A percentile compares a stretch with the other conserved stretches of the same genome.
Conservation (phyloP, 2,888 invertebrate species). For the Rhagophthalmus giganteus region DNA sequence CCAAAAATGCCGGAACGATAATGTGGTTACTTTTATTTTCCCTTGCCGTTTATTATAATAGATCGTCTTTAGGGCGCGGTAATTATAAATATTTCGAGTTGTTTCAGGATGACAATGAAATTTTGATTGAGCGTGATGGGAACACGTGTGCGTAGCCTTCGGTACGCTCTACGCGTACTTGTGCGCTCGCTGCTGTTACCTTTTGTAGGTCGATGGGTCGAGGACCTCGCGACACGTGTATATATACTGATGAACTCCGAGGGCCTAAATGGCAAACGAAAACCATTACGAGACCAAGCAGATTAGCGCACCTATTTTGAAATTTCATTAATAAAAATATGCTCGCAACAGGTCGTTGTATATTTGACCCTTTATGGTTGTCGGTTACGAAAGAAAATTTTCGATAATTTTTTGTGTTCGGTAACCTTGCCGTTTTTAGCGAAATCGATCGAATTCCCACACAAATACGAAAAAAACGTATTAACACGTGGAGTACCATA, state of each 20-base stretch:
- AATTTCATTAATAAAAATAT: neutral
- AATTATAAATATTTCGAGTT: too few species aligned
- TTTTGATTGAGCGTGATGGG: constrained; percentile 7
- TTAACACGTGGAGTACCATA: too few species aligned
- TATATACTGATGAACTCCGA: constrained; percentile 11
- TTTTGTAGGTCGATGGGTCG: constrained; percentile 48
- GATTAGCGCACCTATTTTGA: neutral
- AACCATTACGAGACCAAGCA: neutral
- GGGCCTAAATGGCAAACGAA: constrained; percentile 4
- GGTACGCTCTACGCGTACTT: constrained; percentile 20
- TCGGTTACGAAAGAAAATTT: too few species aligned
- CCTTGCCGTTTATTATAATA: too few species aligned
- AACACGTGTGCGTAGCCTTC: constrained; percentile 4
- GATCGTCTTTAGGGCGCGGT: neutral
- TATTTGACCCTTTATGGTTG: too few species aligned
- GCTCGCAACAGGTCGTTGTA: neutral
- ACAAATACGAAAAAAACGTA: too few species aligned
- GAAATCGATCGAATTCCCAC: too few species aligned
- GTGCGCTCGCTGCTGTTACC: constrained; percentile 13
- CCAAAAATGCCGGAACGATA: too few species aligned
- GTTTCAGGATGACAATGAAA: constrained; percentile 12
- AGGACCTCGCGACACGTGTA: constrained; percentile 44
- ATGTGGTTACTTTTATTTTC: too few species aligned
- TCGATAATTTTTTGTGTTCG: too few species aligned
- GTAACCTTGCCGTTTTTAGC: too few species aligned